Percentiles rank a stretch among this genome's conserved stretches.
Conservation (phyloP, 2,113 vertebrate species). For the Megaceryle torquata region DNA sequence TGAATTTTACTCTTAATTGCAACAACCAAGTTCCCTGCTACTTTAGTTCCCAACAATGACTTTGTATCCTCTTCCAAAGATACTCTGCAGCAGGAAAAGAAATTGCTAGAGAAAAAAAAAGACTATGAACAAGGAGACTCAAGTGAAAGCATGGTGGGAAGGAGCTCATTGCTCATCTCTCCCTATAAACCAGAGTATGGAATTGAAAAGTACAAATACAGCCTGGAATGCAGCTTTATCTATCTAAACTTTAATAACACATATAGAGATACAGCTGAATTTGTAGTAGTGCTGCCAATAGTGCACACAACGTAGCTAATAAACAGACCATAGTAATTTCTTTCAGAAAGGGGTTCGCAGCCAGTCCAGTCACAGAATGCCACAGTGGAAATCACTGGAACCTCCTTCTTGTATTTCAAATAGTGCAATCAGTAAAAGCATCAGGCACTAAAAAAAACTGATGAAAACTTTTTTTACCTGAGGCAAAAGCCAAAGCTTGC, state of each 20-base stretch:
- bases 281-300: background rate
- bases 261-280: background rate
- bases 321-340: conserved; percentile 39
- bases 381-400: conserved; percentile 59
- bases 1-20: background rate
- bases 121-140: background rate
- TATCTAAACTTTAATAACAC: background rate
- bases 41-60: background rate
- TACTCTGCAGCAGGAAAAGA: background rate
- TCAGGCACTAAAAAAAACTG: conserved; percentile 58
- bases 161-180: background rate
- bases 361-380: conserved; percentile 25
- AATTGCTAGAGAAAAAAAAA: background rate
- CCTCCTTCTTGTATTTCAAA: conserved; percentile 37
- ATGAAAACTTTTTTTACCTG: conserved; percentile 65
- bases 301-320: background rate
- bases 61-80: background rate
- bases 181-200: background rate
- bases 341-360: conserved; percentile 54
- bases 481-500: conserved; percentile 69
- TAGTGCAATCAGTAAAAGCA: conserved; percentile 60
- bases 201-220: background rate
- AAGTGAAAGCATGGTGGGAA: background rate
- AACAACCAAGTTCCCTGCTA: background rate
- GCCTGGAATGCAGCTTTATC: background rate